Evolutionary conservation across 64 coral and sea anemone species (phyloP).

Genomic region (Stichodactyla helianthus): DNA sequence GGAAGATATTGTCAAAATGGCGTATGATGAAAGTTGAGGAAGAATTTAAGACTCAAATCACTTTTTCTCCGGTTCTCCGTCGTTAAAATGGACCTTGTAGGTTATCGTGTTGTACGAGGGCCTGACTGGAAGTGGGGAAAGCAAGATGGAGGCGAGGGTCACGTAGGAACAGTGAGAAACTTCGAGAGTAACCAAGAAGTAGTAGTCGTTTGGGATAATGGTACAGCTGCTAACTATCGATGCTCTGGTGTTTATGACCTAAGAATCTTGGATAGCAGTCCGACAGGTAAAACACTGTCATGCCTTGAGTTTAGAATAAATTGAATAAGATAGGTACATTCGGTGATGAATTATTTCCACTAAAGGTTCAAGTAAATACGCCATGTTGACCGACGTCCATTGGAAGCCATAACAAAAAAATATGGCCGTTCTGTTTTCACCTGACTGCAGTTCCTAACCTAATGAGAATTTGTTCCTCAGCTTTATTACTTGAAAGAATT

Average conservation of each 20-base stretch:
- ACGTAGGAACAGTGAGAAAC: constrained; percentile 93
- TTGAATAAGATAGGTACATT: background rate
- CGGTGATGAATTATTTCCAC: background rate
- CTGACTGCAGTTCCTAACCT: background rate
- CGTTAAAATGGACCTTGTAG: constrained; percentile 86
- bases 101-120: constrained; percentile 92
- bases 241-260: constrained; percentile 91
- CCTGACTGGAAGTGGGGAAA: constrained; percentile 99
- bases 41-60: constrained; percentile 18
- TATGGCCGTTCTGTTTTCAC: background rate
- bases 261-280: constrained; percentile 86
- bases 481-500: background rate
- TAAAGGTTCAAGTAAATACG: background rate
- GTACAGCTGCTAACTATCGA: constrained; percentile 97
- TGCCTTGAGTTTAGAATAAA: background rate
- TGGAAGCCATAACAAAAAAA: background rate
- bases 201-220: constrained; percentile 99
- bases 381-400: background rate
- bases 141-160: constrained; percentile 98
- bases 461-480: background rate
- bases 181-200: constrained; percentile 99
- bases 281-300: constrained; percentile 61
- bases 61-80: background rate
- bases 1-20: constrained; percentile 25
- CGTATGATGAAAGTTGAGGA: constrained; percentile 23